Percentiles rank a stretch among this genome's conserved stretches.
These are phyloP conservation scores for Ceratina calcarata DNA, from an alignment of 1,140 invertebrate species.

Conservation along the genomic window DNA sequence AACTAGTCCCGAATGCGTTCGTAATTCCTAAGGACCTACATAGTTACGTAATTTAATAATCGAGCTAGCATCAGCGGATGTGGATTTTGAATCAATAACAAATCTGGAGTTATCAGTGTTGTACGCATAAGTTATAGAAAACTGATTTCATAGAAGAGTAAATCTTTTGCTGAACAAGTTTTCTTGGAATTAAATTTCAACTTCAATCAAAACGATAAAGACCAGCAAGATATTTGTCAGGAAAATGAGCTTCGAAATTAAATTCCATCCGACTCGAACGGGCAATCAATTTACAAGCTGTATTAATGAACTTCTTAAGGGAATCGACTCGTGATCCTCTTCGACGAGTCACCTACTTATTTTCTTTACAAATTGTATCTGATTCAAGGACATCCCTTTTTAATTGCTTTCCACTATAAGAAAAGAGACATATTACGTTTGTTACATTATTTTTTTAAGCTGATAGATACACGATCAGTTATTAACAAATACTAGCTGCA, in stretches of 20 bases:
- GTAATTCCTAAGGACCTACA: neutral
- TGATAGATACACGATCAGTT: neutral
- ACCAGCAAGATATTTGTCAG: slow-evolving; percentile 12
- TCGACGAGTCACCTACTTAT: neutral
- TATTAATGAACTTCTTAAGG: slow-evolving; percentile 35
- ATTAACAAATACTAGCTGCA: too few relatives aligned
- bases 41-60: too few relatives aligned
- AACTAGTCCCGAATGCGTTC: neutral
- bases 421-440: neutral
- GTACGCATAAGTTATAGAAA: slow-evolving; percentile 51
- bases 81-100: neutral
- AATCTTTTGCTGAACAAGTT: slow-evolving; percentile 2
- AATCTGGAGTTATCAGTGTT: slow-evolving; percentile 42
- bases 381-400: neutral
- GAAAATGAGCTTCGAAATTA: slow-evolving; percentile 38
- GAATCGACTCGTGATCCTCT: slow-evolving; percentile 12
- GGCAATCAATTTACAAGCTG: slow-evolving; percentile 31
- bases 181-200: slow-evolving; percentile 23
- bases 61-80: too few relatives aligned
- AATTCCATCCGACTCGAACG: slow-evolving; percentile 1
- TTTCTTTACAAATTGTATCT: neutral
- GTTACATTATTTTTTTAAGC: neutral
- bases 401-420: neutral
- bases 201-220: slow-evolving; percentile 23
- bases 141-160: slow-evolving; percentile 4